Evolutionary conservation across 1,140 invertebrate species (phyloP).

Genomic region (Muscidifurax raptorellus): DNA sequence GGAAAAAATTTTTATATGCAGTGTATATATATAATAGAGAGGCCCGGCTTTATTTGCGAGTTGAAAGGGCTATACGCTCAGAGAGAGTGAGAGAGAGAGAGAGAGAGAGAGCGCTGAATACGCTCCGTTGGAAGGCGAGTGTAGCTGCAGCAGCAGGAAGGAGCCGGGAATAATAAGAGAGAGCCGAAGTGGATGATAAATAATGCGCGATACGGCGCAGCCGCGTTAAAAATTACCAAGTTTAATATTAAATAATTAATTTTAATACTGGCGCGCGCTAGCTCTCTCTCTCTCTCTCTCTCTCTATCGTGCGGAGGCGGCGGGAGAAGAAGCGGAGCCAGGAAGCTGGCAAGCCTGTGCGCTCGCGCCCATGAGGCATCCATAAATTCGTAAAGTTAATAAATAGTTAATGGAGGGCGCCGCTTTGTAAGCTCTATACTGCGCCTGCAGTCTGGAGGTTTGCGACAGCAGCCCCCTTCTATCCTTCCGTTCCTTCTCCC

Average conservation of each 20-base stretch:
- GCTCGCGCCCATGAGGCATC: constrained; percentile 72
- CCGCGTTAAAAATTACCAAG: constrained; percentile 74
- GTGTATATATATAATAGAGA: neutral
- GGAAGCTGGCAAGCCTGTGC: constrained; percentile 39
- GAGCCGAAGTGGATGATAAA: constrained; percentile 69
- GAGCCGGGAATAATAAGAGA: constrained; percentile 12
- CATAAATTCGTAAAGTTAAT: constrained; percentile 77
- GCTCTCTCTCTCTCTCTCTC: too few relatives aligned
- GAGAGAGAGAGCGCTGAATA: neutral
- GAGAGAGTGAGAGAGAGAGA: too few relatives aligned
- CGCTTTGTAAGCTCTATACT: constrained; percentile 70
- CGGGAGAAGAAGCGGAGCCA: constrained; percentile 33
- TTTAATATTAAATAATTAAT: constrained; percentile 77
- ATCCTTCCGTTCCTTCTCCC: constrained; percentile 22
- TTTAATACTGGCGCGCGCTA: constrained; percentile 69
- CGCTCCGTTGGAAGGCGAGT: neutral
- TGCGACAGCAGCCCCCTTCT: constrained; percentile 59
- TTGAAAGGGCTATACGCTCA: too few relatives aligned
- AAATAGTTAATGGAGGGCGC: constrained; percentile 75
- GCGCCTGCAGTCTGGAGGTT: constrained; percentile 59
- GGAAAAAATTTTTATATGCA: neutral
- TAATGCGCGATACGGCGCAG: constrained; percentile 69
- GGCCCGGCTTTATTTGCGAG: neutral
- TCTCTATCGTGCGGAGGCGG: neutral
- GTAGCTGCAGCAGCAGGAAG: neutral